phyloP scores from a whole-genome alignment of 1,140 invertebrate species.

The Zaprionus lachaisei region DNA sequence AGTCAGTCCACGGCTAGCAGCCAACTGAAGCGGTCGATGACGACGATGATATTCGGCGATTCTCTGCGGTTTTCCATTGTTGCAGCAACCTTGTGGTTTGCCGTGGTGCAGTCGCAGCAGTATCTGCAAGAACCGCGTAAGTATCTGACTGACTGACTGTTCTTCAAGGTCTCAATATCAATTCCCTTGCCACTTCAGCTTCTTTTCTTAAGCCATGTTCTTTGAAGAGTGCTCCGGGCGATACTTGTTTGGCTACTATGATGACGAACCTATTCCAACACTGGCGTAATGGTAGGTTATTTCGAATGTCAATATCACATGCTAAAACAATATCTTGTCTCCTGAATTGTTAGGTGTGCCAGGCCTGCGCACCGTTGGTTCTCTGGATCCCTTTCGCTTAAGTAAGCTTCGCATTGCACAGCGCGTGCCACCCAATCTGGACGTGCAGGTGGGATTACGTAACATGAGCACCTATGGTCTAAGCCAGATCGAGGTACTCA shows the following conservation, averaged over 20 bases:
- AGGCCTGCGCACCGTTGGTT: conserved; percentile 37
- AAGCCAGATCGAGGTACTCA: conserved; percentile 40
- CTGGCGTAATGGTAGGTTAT: conserved; percentile 43
- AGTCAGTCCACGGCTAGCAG: conserved; percentile 41
- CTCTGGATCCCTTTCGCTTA: conserved; percentile 54
- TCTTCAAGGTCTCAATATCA: not conserved
- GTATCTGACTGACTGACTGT: not conserved
- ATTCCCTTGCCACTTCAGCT: conserved; percentile 17
- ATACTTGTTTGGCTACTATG: conserved; percentile 23
- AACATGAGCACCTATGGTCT: conserved; percentile 51
- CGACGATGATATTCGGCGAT: conserved; percentile 22
- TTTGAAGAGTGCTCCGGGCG: conserved; percentile 20
- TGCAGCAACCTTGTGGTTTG: conserved; percentile 12
- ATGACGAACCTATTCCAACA: conserved; percentile 34
- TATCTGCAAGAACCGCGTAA: conserved; percentile 37
- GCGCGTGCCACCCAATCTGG: conserved; percentile 36
- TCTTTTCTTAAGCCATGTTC: conserved; percentile 41
- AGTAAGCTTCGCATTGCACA: conserved; percentile 44
- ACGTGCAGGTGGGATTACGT: conserved; percentile 43
- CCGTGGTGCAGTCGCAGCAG: conserved; percentile 14
- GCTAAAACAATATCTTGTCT: not conserved
- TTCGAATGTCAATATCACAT: not conserved
- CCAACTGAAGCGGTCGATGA: conserved; percentile 36
- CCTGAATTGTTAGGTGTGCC: conserved; percentile 41
- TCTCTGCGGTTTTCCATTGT: conserved; percentile 15